Evolutionary conservation across 2,888 invertebrate genomes (phyloP), one percentile per base, ranked within the genome.

Genomic region (Trypoxylon attenuatum): DNA sequence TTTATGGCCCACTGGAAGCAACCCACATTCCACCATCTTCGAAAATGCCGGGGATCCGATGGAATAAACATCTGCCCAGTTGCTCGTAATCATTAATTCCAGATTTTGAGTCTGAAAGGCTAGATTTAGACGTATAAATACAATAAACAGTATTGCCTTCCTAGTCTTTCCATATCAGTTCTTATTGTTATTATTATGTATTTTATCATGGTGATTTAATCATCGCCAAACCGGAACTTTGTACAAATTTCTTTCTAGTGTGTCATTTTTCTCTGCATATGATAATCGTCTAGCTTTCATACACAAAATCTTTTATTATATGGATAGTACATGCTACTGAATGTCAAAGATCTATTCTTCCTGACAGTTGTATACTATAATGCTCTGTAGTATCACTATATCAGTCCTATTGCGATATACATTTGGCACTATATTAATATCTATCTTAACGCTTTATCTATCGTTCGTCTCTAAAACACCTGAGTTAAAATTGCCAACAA

Each of bases 21-120:
- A 81, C 71, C 84, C 85, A 45, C 85, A 85, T 70, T 84, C 85
- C 57, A 85, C 85, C 46, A 85, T 85, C 73, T 85, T 85, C 71
- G 85, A 85, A 79, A 83, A 84, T 67, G 80, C 79, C 55, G 83
- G 82, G 53, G 85, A 85, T 76, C 81, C 84, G 57, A 85, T 85
- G 85, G 85, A 85, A 81, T 85, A 77, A 82, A 76, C 71, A 56
- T 68, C 71, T 65, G 63, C 43, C 66, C 56, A 64, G 46, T 75
- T 61, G 29, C 66, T 56, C 25, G 64, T 76, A 76, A 62, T 43
- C 46, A 69, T 65, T 53, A 59, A 64, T 61, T 72, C 47, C 65
- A 72, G 69, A 71, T 77, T 70, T 77, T 75, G 76, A 73, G 76
- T 67, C 70, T 75, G 69, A 66, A 67, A 67, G 66, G 64, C 64